Evolutionary conservation across 1,140 invertebrate species (phyloP).

Genomic region (Harlomillsia oculata): DNA sequence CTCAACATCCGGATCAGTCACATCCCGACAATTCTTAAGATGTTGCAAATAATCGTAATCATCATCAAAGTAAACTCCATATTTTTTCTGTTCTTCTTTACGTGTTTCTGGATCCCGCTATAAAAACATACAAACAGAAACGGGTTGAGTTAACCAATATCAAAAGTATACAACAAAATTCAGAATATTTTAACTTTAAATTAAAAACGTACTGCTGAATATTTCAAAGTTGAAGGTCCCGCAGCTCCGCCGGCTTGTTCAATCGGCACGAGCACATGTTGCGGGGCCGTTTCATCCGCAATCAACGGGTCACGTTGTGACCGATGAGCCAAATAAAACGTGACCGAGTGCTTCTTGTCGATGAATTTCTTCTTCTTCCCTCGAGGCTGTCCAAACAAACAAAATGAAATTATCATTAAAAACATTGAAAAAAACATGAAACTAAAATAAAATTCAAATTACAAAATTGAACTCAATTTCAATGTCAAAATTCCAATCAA

Average conservation of each 20-base stretch:
- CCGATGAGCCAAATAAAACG: conserved; percentile 81
- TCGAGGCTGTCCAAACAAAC: conserved; percentile 4
- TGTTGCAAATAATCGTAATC: conserved; percentile 94
- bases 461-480: too few species aligned
- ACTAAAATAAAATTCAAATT: too few species aligned
- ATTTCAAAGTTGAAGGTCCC: background rate
- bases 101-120: conserved; percentile 41
- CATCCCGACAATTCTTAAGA: conserved; percentile 56
- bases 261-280: conserved; percentile 64
- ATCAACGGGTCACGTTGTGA: conserved; percentile 84
- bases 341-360: conserved; percentile 81
- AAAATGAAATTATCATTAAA: background rate
- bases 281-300: conserved; percentile 76
- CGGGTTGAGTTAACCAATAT: too few species aligned
- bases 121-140: too few species aligned
- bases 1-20: conserved; percentile 41
- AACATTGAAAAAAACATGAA: too few species aligned
- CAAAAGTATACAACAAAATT: background rate
- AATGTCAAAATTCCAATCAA: too few species aligned
- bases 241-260: conserved; percentile 36
- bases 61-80: conserved; percentile 91
- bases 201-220: background rate
- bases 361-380: conserved; percentile 70
- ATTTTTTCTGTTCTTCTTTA: conserved; percentile 73
- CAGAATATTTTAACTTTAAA: background rate